Base-by-base conservation (phyloP, 2,113 vertebrate genomes). In the Hyperopisus bebe region DNA sequence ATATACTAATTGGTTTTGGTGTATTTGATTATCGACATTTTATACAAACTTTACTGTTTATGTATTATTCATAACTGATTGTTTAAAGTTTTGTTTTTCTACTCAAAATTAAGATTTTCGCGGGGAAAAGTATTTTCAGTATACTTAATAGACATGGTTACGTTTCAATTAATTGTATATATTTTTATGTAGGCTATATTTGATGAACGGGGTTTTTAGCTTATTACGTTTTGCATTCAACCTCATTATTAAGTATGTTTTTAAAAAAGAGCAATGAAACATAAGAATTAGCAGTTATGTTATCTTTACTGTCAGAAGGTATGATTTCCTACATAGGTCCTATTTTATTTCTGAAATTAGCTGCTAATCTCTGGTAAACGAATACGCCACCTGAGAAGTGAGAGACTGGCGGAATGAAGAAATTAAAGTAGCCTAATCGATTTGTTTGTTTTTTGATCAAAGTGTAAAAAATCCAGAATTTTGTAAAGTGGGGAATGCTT, bases 401-500 rank as follows among this genome's bases (percentile, higher is more conserved):
- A 17, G 15, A 80, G 35, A 17, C 31, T 7, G 39, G 6, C 35
- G 13, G 13, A 80, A 80, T 39, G 17, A 39, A 39, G 5, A 39
- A 39, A 77, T 35, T 77, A 39, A 77, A 77, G 31, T 77, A 53
- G 51, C 51, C 51, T 53, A 77, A 77, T 77, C 70, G 31, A n/a
- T 15, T 17, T 77, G 74, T 77, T 42, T 39, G 70, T 80, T 80
- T 42, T 42, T 77, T 42, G 35, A 39, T 17, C 31, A 15, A 77
- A 77, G 74, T 77, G 17, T 17, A 77, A 77, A 39, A 39, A 77
- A 77, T 39, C 9, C 31, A 42, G 74, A 80, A 42, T 80, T 80
- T 42, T 42, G 35, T 42, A 80, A 80, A 42, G 74, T 39, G 15
- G 35, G 27, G 42, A 89, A 86, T 88, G 83, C 24, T 90, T 92